Base-by-base conservation (phyloP, 2,113 vertebrate genomes). In the Acanthochromis polyacanthus region DNA sequence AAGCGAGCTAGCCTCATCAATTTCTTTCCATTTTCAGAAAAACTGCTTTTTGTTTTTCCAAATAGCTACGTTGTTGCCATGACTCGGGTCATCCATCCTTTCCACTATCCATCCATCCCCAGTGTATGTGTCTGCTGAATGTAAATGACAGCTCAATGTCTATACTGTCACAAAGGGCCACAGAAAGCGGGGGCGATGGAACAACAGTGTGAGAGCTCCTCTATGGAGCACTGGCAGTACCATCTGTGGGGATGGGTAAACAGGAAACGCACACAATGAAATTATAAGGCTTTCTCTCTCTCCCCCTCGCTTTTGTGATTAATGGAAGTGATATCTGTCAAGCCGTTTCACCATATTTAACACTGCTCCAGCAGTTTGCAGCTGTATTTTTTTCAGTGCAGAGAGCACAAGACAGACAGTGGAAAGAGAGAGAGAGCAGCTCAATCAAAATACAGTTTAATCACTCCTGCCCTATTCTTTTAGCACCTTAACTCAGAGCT, bases 311-410 rank as follows among this genome's bases (percentile, higher is more conserved):
- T 77, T 85, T 88, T 89, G 88, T 94, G 89, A 95, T 94, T 92
- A 92, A 94, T 92, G 87, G 82, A 78, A 77, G 88, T 83, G 90
- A 94, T 92, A 93, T 92, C 90, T 83, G 89, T 93, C 92, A 89
- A 94, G 90, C 88, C 85, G 78, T 90, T 93, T 91, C 84, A 90
- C 87, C 91, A 89, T 92, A 92, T 93, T 93, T 93, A 91, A 90
- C 84, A 82, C 69, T 64, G 86, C 85, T 67, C 62, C 79, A 89
- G 80, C 91, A 81, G 85, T 91, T 91, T 90, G 89, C 93, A 93
- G 93, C 91, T 94, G 93, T 71, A 80, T 70, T 87, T 89, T 84
- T 86, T 77, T 46, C 67, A 46, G 76, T 19, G 53, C 28, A 23
- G 57, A 71, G 40, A 22, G 76, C 66, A 25, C 23, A 22, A 72